These are phyloP conservation scores for Tamandua tetradactyla DNA, from an alignment of 2,797 vertebrate species.

Conservation along the genomic window DNA sequence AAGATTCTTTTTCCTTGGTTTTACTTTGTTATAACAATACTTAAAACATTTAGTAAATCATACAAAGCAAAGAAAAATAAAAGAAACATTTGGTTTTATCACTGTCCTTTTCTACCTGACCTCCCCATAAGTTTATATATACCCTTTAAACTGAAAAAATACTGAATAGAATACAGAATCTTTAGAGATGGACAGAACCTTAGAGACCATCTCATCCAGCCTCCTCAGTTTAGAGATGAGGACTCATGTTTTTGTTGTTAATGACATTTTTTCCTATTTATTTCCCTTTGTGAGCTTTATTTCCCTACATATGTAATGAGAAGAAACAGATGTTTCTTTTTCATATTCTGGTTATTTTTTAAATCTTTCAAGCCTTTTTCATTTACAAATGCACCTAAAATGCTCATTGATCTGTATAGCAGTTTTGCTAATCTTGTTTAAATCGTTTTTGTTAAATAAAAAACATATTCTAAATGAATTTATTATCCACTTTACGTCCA, in stretches of 20 bases:
- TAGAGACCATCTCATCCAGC: background rate
- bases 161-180: background rate
- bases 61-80: slow-evolving; percentile 13
- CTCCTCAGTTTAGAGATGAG: background rate
- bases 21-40: slow-evolving; percentile 43
- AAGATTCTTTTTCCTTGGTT: slow-evolving; percentile 61
- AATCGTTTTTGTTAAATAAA: slow-evolving; percentile 21
- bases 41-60: slow-evolving; percentile 11
- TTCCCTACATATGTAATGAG: background rate
- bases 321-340: slow-evolving; percentile 21
- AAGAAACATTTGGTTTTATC: background rate
- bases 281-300: background rate
- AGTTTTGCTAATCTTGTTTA: background rate
- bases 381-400: background rate
- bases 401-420: background rate
- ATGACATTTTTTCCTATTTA: background rate
- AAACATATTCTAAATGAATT: slow-evolving; percentile 30
- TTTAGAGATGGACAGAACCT: background rate
- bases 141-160: background rate
- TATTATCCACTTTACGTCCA: slow-evolving; percentile 36
- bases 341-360: background rate
- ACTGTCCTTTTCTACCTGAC: background rate
- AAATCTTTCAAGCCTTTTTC: background rate
- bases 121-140: background rate
- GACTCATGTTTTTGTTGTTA: background rate